Evolutionary conservation across 1,140 invertebrate genomes (phyloP).

Genomic region (Listronotus oregonensis): DNA sequence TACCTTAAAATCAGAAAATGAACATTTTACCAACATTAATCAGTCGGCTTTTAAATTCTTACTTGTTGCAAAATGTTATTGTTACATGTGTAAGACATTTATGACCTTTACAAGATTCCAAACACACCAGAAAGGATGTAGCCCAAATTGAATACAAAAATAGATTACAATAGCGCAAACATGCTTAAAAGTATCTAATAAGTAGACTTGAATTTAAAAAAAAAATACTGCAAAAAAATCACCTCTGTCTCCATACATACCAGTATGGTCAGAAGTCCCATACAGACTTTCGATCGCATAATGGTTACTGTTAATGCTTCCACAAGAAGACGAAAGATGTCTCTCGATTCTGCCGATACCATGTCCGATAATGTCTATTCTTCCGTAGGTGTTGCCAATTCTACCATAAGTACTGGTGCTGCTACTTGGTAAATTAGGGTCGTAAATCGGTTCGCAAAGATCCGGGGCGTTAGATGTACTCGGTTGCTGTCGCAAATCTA

Average conservation of each 20-base stretch:
- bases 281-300: slow-evolving; percentile 51
- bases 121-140: too few species aligned
- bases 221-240: too few species aligned
- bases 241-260: slow-evolving; percentile 6
- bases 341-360: slow-evolving; percentile 63
- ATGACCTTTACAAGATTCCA: too few species aligned
- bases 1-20: too few species aligned
- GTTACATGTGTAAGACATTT: too few species aligned
- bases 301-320: slow-evolving; percentile 60
- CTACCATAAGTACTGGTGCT: slow-evolving; percentile 52
- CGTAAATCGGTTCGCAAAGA: slow-evolving; percentile 43
- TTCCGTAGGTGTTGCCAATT: slow-evolving; percentile 60
- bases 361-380: slow-evolving; percentile 60
- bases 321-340: slow-evolving; percentile 63
- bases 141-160: too few species aligned
- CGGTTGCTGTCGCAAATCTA: slow-evolving; percentile 27
- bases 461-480: slow-evolving; percentile 19
- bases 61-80: too few species aligned
- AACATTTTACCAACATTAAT: too few species aligned
- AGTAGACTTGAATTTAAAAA: too few species aligned
- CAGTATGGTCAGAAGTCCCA: slow-evolving; percentile 47
- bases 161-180: too few species aligned
- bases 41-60: too few species aligned
- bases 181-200: too few species aligned
- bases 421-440: slow-evolving; percentile 45